These are phyloP conservation scores for Gambusia yucatana DNA, from an alignment of 2,797 vertebrate species.

Conservation along the genomic window DNA sequence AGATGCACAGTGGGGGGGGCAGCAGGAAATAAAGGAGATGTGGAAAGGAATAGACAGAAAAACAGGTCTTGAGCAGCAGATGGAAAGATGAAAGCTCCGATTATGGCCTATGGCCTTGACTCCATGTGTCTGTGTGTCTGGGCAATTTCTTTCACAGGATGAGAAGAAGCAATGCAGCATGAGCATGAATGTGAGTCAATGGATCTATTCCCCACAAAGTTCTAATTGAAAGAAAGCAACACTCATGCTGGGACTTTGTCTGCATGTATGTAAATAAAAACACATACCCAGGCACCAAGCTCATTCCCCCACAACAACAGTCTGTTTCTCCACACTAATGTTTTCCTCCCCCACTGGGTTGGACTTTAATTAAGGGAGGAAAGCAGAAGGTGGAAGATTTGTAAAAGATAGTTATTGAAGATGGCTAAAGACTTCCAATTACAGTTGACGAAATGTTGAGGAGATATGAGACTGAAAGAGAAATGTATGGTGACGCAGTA, in stretches of 20 bases:
- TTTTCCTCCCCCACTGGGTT: constrained; percentile 44
- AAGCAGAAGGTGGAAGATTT: constrained; percentile 20
- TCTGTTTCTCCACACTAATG: constrained; percentile 40
- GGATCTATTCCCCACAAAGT: constrained; percentile 35
- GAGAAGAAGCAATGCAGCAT: constrained; percentile 37
- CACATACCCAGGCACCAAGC: constrained; percentile 4
- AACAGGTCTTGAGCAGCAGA: constrained; percentile 49
- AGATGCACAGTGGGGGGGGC: constrained; percentile 39
- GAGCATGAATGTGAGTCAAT: constrained; percentile 15
- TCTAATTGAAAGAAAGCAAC: constrained; percentile 55
- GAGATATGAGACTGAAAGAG: constrained; percentile 18
- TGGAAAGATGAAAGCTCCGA: constrained; percentile 59
- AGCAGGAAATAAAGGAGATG: background rate
- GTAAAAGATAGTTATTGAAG: constrained; percentile 41
- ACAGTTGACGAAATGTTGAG: constrained; percentile 13
- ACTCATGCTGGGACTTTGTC: constrained; percentile 39
- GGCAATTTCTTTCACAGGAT: constrained; percentile 21
- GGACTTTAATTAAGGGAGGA: constrained; percentile 60
- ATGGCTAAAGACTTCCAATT: constrained; percentile 46
- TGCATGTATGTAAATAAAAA: constrained; percentile 42
- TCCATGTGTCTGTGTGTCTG: constrained; percentile 11
- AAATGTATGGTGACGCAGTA: constrained; percentile 14
- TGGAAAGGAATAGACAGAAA: constrained; percentile 7
- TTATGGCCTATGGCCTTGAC: constrained; percentile 51
- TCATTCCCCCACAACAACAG: constrained; percentile 28